Evolutionary conservation across 2,888 invertebrate species (phyloP).

Genomic region (Drosophila suboccidentalis): DNA sequence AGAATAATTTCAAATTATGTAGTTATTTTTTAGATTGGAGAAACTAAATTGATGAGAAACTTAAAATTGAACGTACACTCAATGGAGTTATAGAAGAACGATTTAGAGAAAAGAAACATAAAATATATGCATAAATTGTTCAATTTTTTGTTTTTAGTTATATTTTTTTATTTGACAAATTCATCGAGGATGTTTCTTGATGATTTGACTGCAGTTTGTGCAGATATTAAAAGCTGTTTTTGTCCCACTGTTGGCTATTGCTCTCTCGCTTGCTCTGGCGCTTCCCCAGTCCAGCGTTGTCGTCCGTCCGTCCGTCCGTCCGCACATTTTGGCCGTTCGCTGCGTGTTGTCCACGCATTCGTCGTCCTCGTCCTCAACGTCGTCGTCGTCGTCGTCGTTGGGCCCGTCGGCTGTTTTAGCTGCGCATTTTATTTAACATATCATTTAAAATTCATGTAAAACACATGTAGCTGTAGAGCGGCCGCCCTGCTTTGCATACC

Average conservation of each 20-base stretch:
- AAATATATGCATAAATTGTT: no score
- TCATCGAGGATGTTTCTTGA: background rate
- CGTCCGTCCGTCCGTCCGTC: background rate
- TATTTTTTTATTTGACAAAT: background rate
- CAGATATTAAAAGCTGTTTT: background rate
- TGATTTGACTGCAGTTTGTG: background rate
- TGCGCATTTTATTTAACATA: conserved; percentile 84
- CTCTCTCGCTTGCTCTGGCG: conserved; percentile 23
- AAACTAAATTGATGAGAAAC: no score
- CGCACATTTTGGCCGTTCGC: conserved; percentile 21
- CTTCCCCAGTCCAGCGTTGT: conserved; percentile 16
- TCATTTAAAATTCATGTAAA: conserved; percentile 85
- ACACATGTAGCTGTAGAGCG: conserved; percentile 78
- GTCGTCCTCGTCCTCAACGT: conserved; percentile 31
- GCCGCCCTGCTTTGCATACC: conserved; percentile 73
- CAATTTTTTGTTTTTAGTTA: no score
- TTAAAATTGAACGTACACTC: no score
- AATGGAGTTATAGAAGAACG: no score
- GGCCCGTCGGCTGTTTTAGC: conserved; percentile 78
- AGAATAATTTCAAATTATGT: no score
- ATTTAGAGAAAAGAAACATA: no score
- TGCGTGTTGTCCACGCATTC: conserved; percentile 71
- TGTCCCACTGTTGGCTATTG: conserved; percentile 40
- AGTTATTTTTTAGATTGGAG: no score
- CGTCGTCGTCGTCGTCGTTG: conserved; percentile 35